These are phyloP conservation scores for Chrysodeixis includens DNA, from an alignment of 2,888 invertebrate species.

Conservation along the genomic window DNA sequence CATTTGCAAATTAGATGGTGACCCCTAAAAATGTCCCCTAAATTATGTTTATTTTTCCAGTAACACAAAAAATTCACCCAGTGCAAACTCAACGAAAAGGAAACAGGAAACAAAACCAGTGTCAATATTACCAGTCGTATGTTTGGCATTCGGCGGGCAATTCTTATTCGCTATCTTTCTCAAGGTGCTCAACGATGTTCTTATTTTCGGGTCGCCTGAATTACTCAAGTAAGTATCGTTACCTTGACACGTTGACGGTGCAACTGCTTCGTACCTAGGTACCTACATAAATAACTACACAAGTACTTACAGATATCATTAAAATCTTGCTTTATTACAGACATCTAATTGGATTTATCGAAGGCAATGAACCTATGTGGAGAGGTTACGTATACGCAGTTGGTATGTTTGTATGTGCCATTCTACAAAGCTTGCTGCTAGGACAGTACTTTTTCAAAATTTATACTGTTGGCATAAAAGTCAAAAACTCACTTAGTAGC, in stretches of 20 bases:
- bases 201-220: slow-evolving; percentile 52
- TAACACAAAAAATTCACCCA: slow-evolving; percentile 8
- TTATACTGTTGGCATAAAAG: slow-evolving; percentile 94
- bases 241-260: neutral
- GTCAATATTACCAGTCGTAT: slow-evolving; percentile 93
- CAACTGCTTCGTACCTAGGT: neutral
- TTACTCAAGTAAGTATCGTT: slow-evolving; percentile 54
- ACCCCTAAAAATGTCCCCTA: too few relatives aligned
- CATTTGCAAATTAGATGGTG: too few relatives aligned
- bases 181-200: slow-evolving; percentile 88
- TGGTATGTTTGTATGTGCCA: slow-evolving; percentile 91
- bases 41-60: slow-evolving; percentile 37
- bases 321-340: slow-evolving; percentile 70
- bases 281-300: neutral
- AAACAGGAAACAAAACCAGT: slow-evolving; percentile 83
- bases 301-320: neutral
- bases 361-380: slow-evolving; percentile 90
- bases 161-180: slow-evolving; percentile 93
- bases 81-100: neutral
- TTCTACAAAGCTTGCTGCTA: slow-evolving; percentile 93
- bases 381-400: slow-evolving; percentile 94
- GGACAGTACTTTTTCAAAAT: slow-evolving; percentile 96
- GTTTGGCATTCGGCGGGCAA: slow-evolving; percentile 94
- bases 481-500: slow-evolving; percentile 94
- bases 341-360: slow-evolving; percentile 91